Evolutionary conservation across 92 coral and sea anemone species (phyloP).

Genomic region (Galaxea fascicularis): DNA sequence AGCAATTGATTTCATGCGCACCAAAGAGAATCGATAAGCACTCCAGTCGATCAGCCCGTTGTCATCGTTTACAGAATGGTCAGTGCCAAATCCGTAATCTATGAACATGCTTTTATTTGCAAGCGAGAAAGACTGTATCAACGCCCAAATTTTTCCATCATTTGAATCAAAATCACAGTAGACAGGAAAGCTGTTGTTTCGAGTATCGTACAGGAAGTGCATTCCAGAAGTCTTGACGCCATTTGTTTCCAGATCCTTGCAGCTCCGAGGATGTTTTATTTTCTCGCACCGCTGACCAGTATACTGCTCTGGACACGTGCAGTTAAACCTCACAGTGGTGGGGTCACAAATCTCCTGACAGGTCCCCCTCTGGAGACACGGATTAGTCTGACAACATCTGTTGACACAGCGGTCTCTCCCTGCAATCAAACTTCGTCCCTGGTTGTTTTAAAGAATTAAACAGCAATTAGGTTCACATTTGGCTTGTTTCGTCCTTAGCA

Average conservation of each 20-base stretch:
- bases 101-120: conserved; percentile 1
- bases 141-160: not conserved
- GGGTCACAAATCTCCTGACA: conserved; percentile 29
- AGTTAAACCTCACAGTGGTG: conserved; percentile 36
- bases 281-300: conserved; percentile 39
- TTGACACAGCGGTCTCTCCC: conserved; percentile 6
- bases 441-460: too few species aligned
- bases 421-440: too few species aligned
- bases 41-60: not conserved
- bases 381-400: conserved; percentile 19
- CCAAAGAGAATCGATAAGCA: conserved; percentile 17
- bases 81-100: not conserved
- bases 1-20: conserved; percentile 8
- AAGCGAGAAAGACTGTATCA: conserved; percentile 9
- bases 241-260: not conserved
- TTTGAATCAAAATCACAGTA: conserved; percentile 28
- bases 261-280: conserved; percentile 15
- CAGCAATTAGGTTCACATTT: too few species aligned
- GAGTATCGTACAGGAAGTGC: not conserved
- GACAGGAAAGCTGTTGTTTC: not conserved
- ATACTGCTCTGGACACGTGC: conserved; percentile 12
- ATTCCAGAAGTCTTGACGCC: too few species aligned
- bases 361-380: conserved; percentile 20
- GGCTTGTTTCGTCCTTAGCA: too few species aligned
- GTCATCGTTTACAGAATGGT: not conserved